A percentile compares a stretch with the other conserved stretches of the same genome.
These are phyloP conservation scores for Panthera uncia DNA, from an alignment of 2,113 vertebrate species.

Conservation along the genomic window DNA sequence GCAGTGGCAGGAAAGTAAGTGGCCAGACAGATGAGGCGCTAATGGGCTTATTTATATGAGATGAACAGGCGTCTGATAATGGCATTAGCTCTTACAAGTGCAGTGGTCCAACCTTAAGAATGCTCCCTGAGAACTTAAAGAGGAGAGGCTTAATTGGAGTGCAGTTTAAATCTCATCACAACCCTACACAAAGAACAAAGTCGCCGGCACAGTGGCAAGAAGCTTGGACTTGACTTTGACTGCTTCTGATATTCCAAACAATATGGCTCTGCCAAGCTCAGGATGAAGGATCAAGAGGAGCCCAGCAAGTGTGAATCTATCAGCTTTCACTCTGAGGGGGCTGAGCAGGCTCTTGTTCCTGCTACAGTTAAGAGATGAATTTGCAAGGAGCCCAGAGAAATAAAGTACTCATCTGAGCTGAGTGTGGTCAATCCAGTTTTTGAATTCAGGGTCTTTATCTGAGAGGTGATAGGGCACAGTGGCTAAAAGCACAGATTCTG, in stretches of 20 bases:
- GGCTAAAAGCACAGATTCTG: background rate
- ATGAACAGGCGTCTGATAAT: background rate
- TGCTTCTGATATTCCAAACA: background rate
- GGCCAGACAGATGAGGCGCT: background rate
- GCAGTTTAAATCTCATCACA: slow-evolving; percentile 5
- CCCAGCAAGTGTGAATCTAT: background rate
- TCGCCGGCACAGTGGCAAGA: background rate
- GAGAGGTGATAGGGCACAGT: background rate
- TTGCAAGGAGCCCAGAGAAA: background rate
- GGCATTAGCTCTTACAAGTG: slow-evolving; percentile 10
- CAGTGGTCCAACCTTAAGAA: background rate
- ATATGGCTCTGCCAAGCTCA: background rate
- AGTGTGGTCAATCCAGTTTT: background rate
- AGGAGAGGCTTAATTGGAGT: slow-evolving; percentile 37
- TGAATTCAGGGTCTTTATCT: background rate
- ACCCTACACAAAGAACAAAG: background rate
- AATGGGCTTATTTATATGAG: slow-evolving; percentile 21
- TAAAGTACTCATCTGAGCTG: background rate
- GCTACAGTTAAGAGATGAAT: background rate
- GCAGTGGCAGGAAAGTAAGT: background rate
- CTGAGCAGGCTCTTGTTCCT: background rate
- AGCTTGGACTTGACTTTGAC: background rate
- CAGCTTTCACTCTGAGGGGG: background rate
- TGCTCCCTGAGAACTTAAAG: background rate
- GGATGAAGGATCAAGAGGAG: background rate